Conservation (phyloP, 2,888 invertebrate genomes). For the Sinelater perroti region DNA sequence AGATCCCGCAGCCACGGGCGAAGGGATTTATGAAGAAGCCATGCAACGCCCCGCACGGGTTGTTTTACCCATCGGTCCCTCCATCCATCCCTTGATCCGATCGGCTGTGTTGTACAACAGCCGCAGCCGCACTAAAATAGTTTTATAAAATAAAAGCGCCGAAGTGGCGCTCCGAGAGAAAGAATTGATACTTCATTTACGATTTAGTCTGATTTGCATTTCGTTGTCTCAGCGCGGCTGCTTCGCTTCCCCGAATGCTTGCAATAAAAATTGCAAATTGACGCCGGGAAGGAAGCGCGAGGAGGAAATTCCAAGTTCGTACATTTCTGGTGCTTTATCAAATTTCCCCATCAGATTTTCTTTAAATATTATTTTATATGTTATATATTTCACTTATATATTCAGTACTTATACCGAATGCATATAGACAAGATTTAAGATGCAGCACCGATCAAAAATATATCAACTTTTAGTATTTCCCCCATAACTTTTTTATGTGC, state of each 20-base stretch:
- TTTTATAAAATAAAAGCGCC: conserved; percentile 40
- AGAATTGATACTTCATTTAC: conserved; percentile 39
- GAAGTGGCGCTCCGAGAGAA: conserved; percentile 17
- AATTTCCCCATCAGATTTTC: too few species aligned
- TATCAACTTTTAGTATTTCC: too few species aligned
- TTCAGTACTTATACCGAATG: too few species aligned
- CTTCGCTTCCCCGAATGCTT: conserved; percentile 15
- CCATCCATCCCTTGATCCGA: conserved; percentile 37
- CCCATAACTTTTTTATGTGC: too few species aligned
- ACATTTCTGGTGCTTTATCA: too few species aligned
- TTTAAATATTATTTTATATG: too few species aligned
- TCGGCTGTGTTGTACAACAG: conserved; percentile 32
- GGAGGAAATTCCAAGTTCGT: not conserved
- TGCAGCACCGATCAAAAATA: too few species aligned
- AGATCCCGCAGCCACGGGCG: conserved; percentile 16
- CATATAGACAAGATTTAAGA: too few species aligned
- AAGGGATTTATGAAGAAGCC: conserved; percentile 27
- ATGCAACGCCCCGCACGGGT: conserved; percentile 20
- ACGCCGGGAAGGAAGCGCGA: not conserved
- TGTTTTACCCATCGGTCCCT: conserved; percentile 36
- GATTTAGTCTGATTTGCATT: conserved; percentile 33
- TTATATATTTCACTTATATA: too few species aligned
- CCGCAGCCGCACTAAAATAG: conserved; percentile 37
- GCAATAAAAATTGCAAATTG: conserved; percentile 9
- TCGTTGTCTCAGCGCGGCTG: conserved; percentile 30